These are phyloP conservation scores for Cassiopea xamachana DNA, from an alignment of 30 jellyfish, hydroid and myxozoan species.

Conservation along the genomic window DNA sequence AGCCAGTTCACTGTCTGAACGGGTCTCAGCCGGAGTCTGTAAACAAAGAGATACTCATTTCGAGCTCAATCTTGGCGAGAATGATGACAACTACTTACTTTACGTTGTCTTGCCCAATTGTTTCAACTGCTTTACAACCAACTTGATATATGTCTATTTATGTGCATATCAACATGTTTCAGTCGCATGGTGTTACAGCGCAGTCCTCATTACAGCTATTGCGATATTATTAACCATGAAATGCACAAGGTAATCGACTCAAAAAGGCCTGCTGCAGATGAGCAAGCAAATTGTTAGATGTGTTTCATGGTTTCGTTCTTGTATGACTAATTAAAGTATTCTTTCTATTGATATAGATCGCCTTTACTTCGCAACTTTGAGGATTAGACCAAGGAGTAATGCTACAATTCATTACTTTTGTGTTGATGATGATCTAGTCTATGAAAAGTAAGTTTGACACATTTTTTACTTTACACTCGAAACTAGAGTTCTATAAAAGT, in stretches of 20 bases:
- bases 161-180: neutral
- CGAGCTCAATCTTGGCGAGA: neutral
- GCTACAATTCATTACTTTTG: slow-evolving; percentile 86
- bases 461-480: neutral
- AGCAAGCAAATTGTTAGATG: neutral
- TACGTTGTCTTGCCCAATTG: neutral
- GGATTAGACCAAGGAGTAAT: slow-evolving; percentile 79
- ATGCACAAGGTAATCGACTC: slow-evolving; percentile 18
- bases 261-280: slow-evolving; percentile 31
- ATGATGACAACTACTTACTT: neutral
- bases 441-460: slow-evolving; percentile 84
- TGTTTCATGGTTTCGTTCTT: neutral
- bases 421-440: slow-evolving; percentile 87
- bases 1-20: neutral
- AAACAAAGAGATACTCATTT: neutral
- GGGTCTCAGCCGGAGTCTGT: neutral
- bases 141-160: neutral
- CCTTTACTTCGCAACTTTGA: slow-evolving; percentile 84
- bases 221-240: slow-evolving; percentile 8
- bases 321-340: neutral
- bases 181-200: neutral
- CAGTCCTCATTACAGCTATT: neutral
- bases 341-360: slow-evolving; percentile 67
- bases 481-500: too few species aligned
- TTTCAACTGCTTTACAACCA: neutral